Conservation (phyloP, 2,797 vertebrate species). For the Coracias cyanogaster region DNA sequence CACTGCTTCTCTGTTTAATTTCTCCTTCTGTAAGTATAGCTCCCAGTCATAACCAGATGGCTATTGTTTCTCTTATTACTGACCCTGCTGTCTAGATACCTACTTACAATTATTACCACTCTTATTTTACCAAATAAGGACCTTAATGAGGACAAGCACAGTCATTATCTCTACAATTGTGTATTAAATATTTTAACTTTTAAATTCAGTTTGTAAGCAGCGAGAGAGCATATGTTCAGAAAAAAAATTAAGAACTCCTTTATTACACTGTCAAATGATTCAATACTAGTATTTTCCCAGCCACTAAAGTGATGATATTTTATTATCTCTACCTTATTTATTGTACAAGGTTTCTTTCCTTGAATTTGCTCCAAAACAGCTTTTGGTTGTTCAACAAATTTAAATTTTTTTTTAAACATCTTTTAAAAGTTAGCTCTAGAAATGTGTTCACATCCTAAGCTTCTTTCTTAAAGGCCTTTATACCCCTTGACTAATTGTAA, state of each 20-base stretch:
- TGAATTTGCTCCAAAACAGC: not conserved
- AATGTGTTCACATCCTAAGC: not conserved
- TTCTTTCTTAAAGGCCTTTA: not conserved
- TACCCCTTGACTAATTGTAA: not conserved
- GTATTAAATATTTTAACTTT: constrained; percentile 9
- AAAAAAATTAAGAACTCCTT: not conserved
- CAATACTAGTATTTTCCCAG: not conserved
- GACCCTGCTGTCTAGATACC: constrained; percentile 1
- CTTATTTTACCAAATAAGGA: constrained; percentile 12
- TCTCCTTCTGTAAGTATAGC: not conserved
- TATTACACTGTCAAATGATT: not conserved
- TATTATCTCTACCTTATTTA: not conserved
- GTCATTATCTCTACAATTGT: not conserved
- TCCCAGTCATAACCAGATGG: constrained; percentile 37
- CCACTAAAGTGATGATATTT: not conserved
- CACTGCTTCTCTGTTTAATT: constrained; percentile 18
- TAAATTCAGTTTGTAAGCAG: not conserved
- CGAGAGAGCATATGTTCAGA: not conserved
- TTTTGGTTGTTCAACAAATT: constrained; percentile 9
- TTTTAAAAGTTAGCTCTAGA: not conserved
- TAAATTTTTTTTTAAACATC: too few relatives aligned
- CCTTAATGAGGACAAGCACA: not conserved
- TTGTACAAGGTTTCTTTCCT: not conserved
- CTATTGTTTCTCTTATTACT: not conserved
- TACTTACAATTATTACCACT: not conserved